Evolutionary conservation across 2,888 invertebrate species (phyloP).

Genomic region (Agonopterix arenella): DNA sequence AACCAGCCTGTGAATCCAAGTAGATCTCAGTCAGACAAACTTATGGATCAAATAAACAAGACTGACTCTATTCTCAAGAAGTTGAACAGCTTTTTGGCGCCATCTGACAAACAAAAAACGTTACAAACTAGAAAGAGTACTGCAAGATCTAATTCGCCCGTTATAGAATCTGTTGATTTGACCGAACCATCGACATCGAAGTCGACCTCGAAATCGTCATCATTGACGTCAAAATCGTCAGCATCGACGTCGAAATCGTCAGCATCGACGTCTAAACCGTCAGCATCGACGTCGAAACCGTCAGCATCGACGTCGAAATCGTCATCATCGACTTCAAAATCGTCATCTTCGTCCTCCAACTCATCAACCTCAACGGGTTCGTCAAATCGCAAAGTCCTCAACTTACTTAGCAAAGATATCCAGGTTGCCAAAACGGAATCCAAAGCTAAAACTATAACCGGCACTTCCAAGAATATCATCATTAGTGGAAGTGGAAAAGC

Average conservation of each 20-base stretch:
- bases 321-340: too few relatives aligned
- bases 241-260: too few relatives aligned
- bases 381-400: not conserved
- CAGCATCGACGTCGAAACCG: too few relatives aligned
- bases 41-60: constrained; percentile 2
- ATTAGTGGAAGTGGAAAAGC: constrained; percentile 18
- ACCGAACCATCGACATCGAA: constrained; percentile 3
- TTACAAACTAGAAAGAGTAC: not conserved
- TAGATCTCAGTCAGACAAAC: not conserved
- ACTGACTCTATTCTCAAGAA: constrained; percentile 2
- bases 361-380: not conserved
- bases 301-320: too few relatives aligned
- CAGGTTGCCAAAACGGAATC: not conserved
- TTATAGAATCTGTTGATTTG: constrained; percentile 11
- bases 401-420: not conserved
- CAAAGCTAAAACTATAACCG: not conserved
- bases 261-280: too few relatives aligned
- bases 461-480: constrained; percentile 22
- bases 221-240: too few relatives aligned
- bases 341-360: too few relatives aligned
- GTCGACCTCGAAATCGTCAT: not conserved
- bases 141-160: not conserved
- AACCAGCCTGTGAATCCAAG: too few relatives aligned
- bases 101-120: not conserved
- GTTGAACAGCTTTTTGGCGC: not conserved